These are phyloP conservation scores for Heliothis peltigera DNA, from an alignment of 2,888 invertebrate genomes.

Conservation along the genomic window DNA sequence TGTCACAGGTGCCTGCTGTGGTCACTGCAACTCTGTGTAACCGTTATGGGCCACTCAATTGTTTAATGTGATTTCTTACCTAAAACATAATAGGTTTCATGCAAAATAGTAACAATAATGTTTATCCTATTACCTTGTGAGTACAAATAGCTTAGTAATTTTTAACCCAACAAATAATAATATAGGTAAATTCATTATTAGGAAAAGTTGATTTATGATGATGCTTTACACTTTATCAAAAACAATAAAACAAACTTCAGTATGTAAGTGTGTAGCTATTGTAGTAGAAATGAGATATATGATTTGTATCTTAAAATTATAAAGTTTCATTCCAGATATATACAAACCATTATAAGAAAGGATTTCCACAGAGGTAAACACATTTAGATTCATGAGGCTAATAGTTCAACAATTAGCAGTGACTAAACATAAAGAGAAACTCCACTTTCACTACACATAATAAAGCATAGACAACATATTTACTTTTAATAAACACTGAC, in stretches of 20 bases:
- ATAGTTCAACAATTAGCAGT: slow-evolving; percentile 55
- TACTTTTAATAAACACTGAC: slow-evolving; percentile 34
- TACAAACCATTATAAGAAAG: not conserved
- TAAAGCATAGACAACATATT: slow-evolving; percentile 55
- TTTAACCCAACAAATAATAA: not conserved
- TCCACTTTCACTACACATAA: slow-evolving; percentile 66
- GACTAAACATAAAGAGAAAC: slow-evolving; percentile 66
- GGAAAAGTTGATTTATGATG: not conserved
- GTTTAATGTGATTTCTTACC: too few relatives aligned
- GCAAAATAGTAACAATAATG: not conserved
- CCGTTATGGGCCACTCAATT: not conserved
- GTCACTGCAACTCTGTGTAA: not conserved
- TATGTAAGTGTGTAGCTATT: not conserved
- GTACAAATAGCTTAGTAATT: not conserved
- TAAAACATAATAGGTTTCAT: not conserved
- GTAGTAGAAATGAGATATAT: not conserved
- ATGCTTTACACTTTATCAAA: not conserved
- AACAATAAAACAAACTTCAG: not conserved
- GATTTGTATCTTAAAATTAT: slow-evolving; percentile 1
- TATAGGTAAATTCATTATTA: not conserved
- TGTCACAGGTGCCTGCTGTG: not conserved
- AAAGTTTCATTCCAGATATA: slow-evolving; percentile 1
- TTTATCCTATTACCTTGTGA: not conserved
- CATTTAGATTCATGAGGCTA: slow-evolving; percentile 3
- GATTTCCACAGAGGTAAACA: slow-evolving; percentile 4